Base-by-base conservation (phyloP, 2,113 vertebrate species). In the Marmota monax region DNA sequence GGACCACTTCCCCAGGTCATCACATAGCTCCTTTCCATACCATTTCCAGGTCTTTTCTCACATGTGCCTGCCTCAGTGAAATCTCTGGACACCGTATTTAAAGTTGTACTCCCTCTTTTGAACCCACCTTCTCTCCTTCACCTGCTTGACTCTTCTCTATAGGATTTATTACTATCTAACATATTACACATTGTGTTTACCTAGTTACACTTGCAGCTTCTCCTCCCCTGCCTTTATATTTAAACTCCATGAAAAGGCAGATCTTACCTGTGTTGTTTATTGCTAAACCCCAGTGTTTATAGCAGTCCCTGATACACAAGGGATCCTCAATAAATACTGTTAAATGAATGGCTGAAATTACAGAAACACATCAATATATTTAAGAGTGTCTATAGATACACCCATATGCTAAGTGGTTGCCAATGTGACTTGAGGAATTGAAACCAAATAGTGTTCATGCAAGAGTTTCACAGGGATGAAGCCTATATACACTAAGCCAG, bases 311-410 rank as follows among this genome's bases (percentile, higher is more conserved):
- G 34, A 20, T 23, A 51, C 48, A 45, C 23, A 67, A 82, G 1
- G 74, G 45, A 37, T 2, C 10, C 23, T 90, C 61, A n/a, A 65
- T 90, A 88, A 94, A 65, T 70, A 84, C 2, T 72, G 20, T 51
- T 37, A 88, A 84, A 92, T 48, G 7, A 92, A 80, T 88, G 56
- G 25, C 32, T 70, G 67, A 84, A 67, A 95, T 73, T 48, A 67
- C 0, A 85, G n/a, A 84, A 73, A 84, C 58, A 76, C 29, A 34
- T 17, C 11, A 37, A 20, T 37, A 18, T 25, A 78, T 39, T 84
- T 37, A 90, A 11, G 22, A 73, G 18, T 69, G 42, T 84, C 27
- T 91, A 17, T 34, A 79, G 27, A 39, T 61, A n/a, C 0, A 17
- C 4, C 2, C 9, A 70, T 17, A 63, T 53, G 12, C 18, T 93